Conservation (phyloP, 2,888 invertebrate genomes). For the Lasioglossum vierecki region DNA sequence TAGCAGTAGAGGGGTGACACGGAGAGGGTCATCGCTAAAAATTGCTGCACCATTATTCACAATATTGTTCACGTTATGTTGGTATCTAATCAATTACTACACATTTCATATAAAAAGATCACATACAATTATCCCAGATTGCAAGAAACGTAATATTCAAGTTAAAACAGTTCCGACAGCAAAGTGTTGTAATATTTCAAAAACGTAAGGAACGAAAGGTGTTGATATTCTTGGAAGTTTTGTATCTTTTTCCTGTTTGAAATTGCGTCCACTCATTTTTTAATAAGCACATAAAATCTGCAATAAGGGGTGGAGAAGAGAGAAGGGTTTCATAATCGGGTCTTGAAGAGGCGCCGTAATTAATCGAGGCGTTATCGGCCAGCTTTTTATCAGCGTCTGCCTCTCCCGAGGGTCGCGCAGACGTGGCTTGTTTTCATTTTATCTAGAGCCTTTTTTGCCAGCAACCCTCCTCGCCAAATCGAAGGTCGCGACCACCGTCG, state of each 20-base stretch:
- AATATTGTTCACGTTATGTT: no score
- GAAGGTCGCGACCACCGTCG: constrained; percentile 1
- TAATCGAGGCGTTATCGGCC: neutral
- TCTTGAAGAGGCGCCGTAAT: constrained; percentile 1
- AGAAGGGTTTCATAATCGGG: neutral
- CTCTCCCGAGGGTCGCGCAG: constrained; percentile 1
- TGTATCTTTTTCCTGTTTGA: neutral
- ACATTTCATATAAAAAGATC: no score
- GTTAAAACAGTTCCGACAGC: no score
- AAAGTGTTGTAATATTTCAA: no score
- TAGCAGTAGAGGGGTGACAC: no score
- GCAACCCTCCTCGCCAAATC: neutral
- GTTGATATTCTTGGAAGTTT: neutral
- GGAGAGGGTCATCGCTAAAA: no score
- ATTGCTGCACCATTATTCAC: no score
- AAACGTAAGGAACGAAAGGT: neutral
- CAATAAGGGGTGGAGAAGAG: neutral
- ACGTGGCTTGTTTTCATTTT: constrained; percentile 11
- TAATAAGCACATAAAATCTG: neutral
- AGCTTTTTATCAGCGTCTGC: neutral
- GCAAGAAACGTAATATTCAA: no score
- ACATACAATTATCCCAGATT: no score
- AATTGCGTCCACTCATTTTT: neutral
- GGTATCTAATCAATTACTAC: no score
- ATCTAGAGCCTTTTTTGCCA: constrained; percentile 4